phyloP scores from a whole-genome alignment of 2,797 vertebrate genomes.

The Sebastolobus altivelis region DNA sequence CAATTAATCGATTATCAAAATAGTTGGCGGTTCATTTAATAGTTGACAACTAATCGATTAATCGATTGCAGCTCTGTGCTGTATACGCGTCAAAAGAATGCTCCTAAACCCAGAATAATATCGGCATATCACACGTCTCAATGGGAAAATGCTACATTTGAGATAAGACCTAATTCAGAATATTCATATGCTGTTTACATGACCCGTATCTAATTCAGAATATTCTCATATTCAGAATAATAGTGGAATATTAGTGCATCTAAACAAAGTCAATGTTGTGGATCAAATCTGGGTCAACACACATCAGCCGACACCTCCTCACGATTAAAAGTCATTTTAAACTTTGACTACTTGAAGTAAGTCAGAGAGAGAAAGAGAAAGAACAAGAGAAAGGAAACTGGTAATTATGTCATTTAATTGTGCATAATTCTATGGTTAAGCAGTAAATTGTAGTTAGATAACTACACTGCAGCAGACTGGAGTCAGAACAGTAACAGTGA shows the following conservation, averaged over 20 bases:
- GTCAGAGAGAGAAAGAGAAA: not conserved
- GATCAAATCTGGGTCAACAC: slow-evolving; percentile 7
- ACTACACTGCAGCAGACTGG: slow-evolving; percentile 4
- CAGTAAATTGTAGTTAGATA: slow-evolving; percentile 4
- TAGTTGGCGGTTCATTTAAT: no score
- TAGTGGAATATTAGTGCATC: not conserved
- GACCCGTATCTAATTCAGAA: no score
- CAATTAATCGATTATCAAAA: no score
- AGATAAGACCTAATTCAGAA: no score
- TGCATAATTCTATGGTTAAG: slow-evolving; percentile 13
- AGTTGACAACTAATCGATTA: no score
- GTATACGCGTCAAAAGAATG: no score
- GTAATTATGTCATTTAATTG: slow-evolving; percentile 7
- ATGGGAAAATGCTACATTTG: no score
- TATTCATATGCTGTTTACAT: no score
- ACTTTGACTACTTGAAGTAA: not conserved
- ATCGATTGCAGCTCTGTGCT: no score
- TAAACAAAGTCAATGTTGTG: not conserved
- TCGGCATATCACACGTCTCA: no score
- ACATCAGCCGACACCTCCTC: not conserved
- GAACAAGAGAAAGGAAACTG: not conserved
- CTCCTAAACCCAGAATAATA: no score
- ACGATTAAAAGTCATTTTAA: not conserved
- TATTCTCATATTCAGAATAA: no score
- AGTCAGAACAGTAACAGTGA: not conserved